phyloP scores from a whole-genome alignment of 2,888 invertebrate species.

The Cistogaster globosa region DNA sequence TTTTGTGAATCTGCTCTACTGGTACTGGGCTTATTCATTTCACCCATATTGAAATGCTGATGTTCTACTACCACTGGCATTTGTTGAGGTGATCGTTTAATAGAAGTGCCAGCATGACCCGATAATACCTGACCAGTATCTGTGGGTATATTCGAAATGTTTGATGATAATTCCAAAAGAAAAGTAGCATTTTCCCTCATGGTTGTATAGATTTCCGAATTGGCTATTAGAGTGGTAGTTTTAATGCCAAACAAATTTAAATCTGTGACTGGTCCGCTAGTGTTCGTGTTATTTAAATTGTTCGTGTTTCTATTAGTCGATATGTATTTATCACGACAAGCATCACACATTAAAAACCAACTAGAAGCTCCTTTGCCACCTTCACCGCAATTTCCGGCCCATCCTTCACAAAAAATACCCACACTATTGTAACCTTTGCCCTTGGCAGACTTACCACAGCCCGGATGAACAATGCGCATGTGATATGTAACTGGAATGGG shows the following conservation, averaged over 20 bases:
- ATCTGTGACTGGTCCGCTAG: slow-evolving; percentile 77
- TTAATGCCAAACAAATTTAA: slow-evolving; percentile 83
- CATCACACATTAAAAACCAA: slow-evolving; percentile 97
- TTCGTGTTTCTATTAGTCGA: slow-evolving; percentile 81
- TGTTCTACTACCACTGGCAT: slow-evolving; percentile 83
- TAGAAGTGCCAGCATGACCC: slow-evolving; percentile 8
- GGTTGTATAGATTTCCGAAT: slow-evolving; percentile 84
- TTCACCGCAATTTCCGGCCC: slow-evolving; percentile 95
- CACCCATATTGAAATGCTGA: slow-evolving; percentile 79
- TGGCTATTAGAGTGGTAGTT: slow-evolving; percentile 80
- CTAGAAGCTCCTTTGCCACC: slow-evolving; percentile 90
- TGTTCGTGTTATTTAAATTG: slow-evolving; percentile 81
- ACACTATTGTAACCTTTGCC: slow-evolving; percentile 96
- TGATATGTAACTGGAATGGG: slow-evolving; percentile 93
- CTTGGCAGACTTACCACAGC: slow-evolving; percentile 93
- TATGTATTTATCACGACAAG: slow-evolving; percentile 91
- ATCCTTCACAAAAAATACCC: slow-evolving; percentile 93
- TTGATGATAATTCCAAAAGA: slow-evolving; percentile 93
- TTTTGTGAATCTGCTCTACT: slow-evolving; percentile 81
- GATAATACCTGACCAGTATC: slow-evolving; percentile 41
- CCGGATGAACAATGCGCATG: slow-evolving; percentile 94
- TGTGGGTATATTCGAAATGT: slow-evolving; percentile 79
- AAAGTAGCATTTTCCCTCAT: slow-evolving; percentile 98
- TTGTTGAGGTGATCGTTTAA: slow-evolving; percentile 80
- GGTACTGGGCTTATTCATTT: slow-evolving; percentile 82